A percentile compares a stretch with the other conserved stretches of the same genome.
phyloP scores from a whole-genome alignment of 2,113 vertebrate species.

The Prionailurus bengalensis region DNA sequence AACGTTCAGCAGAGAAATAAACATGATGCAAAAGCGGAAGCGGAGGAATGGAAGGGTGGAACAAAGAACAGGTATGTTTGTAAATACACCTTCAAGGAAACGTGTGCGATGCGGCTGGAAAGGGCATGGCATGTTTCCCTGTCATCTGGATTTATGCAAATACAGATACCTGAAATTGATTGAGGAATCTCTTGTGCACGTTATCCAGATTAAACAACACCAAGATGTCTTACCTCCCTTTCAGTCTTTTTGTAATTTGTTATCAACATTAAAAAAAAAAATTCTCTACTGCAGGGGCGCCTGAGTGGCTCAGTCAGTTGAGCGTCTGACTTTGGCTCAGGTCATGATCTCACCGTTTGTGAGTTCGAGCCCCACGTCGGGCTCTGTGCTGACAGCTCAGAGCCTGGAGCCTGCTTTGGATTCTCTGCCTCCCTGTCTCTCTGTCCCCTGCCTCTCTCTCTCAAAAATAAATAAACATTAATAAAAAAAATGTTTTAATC shows the following conservation, averaged over 20 bases:
- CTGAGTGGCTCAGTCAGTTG: too few relatives aligned
- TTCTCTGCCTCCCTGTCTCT: too few relatives aligned
- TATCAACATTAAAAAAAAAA: not conserved
- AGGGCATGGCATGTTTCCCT: not conserved
- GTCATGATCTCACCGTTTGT: too few relatives aligned
- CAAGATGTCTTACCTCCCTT: not conserved
- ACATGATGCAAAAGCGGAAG: not conserved
- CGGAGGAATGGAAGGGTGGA: not conserved
- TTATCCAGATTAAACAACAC: not conserved
- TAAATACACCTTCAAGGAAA: not conserved
- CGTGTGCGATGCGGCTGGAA: fast-evolving
- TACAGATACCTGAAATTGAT: not conserved
- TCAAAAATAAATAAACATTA: too few relatives aligned
- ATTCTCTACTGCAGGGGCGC: too few relatives aligned
- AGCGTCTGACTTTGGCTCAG: too few relatives aligned
- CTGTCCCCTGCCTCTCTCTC: too few relatives aligned
- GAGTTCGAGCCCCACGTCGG: too few relatives aligned
- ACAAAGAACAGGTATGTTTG: not conserved
- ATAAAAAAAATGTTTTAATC: not conserved
- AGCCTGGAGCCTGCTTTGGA: too few relatives aligned
- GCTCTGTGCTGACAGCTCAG: too few relatives aligned
- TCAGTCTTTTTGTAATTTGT: not conserved
- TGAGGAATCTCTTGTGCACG: not conserved
- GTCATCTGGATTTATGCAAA: not conserved
- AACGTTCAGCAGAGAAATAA: not conserved